phyloP scores from a whole-genome alignment of 2,113 vertebrate species.

The Dipodomys merriami region DNA sequence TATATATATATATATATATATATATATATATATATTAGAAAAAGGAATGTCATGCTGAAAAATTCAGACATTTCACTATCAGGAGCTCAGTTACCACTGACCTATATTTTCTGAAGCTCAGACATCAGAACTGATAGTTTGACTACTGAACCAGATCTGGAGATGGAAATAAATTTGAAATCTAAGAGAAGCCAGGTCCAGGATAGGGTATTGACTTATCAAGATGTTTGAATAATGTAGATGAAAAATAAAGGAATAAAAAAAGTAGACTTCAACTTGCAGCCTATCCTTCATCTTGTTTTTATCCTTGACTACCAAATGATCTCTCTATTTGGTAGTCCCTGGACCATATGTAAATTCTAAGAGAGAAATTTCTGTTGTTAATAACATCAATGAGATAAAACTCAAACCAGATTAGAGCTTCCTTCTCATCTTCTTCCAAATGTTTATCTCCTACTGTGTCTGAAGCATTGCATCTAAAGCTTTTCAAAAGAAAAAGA shows the following conservation, averaged over 20 bases:
- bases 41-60: background rate
- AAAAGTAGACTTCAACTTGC: background rate
- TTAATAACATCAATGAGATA: background rate
- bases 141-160: background rate
- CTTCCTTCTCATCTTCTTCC: background rate
- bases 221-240: background rate
- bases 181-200: background rate
- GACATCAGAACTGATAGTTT: background rate
- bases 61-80: background rate
- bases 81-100: background rate
- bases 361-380: background rate
- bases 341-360: background rate
- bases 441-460: background rate
- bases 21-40: background rate
- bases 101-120: background rate
- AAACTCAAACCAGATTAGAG: background rate
- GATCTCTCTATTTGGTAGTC: background rate
- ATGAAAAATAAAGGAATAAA: background rate
- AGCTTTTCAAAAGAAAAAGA: background rate
- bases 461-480: background rate
- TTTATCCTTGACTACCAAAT: background rate
- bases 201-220: rapidly evolving
- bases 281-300: background rate
- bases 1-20: background rate
- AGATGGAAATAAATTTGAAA: background rate